A percentile compares a stretch with the other conserved stretches of the same genome.
Evolutionary conservation across 2,888 invertebrate species (phyloP).

Genomic region (Acrobeloides nanus): DNA sequence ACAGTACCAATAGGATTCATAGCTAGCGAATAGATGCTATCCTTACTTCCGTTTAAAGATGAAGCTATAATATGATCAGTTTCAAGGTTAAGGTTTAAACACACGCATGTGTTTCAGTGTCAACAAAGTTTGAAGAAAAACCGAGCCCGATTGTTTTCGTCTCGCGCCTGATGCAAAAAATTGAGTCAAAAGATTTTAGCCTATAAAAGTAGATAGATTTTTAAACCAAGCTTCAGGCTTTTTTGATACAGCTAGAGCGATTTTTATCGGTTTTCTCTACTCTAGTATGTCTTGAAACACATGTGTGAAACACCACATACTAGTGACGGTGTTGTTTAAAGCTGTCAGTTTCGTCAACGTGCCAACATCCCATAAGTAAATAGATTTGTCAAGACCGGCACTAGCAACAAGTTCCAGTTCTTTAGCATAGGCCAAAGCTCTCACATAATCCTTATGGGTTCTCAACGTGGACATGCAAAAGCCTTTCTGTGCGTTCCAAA

Average conservation of each 20-base stretch:
- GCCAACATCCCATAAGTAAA: slow-evolving; percentile 97
- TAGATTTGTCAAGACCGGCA: slow-evolving; percentile 88
- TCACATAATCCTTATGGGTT: slow-evolving; percentile 94
- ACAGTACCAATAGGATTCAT: slow-evolving; percentile 94
- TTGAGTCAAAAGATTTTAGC: no score
- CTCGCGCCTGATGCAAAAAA: no score
- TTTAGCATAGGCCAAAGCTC: slow-evolving; percentile 84
- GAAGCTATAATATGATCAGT: slow-evolving; percentile 65
- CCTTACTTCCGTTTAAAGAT: slow-evolving; percentile 88
- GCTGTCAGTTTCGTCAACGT: slow-evolving; percentile 92
- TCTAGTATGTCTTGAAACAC: no score
- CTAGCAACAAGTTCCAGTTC: slow-evolving; percentile 74
- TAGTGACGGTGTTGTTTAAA: slow-evolving; percentile 96
- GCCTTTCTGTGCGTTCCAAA: slow-evolving; percentile 98
- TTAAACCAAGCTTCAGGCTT: no score
- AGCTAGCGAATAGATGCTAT: slow-evolving; percentile 94
- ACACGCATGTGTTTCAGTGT: no score
- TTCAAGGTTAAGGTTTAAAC: no score
- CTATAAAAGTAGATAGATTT: no score
- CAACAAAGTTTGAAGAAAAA: no score
- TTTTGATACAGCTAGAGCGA: no score
- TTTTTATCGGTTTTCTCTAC: no score
- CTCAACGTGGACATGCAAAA: slow-evolving; percentile 97
- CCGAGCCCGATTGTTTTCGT: no score
- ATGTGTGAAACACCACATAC: slow-evolving; percentile 59